Evolutionary conservation across 2,888 invertebrate genomes (phyloP), one percentile per base, ranked within the genome.

Genomic region (Polyploca ridens): DNA sequence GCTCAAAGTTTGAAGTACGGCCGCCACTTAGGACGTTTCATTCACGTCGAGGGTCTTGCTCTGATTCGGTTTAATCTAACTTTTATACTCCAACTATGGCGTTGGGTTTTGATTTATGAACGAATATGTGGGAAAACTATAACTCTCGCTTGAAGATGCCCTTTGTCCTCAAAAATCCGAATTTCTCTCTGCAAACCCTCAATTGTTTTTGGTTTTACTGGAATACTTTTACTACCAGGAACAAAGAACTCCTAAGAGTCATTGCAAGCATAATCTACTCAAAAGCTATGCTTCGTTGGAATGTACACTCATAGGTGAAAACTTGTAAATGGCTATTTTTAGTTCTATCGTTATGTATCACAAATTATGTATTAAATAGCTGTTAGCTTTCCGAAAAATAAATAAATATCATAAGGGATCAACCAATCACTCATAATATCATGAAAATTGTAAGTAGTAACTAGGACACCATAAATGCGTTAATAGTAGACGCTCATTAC

Each of bases 51-150:
- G 83, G 75, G 73, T 66, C 70, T 72, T 65, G 71, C 67, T 70
- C 70, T 78, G 83, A 85, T 85, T 86, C 73, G 75, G 73, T 81
- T 79, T 81, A 81, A 85, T 84, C 78, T 80, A 83, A 86, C 79
- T 85, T 83, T 75, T 77, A 70, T 76, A 62, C 46, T 71, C 38
- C 60, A 41, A 49, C 49, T 49, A 49, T 49, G 16, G 19, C 16
- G 58, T 38, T 57, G 38, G 54, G 38, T 41, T 58, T 58, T 14
- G 41, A 54, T 54, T 19, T 54, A 33, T 63, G 57, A 68, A 33
- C 49, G 62, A 62, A 44, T 13, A 16, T 46, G 46, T 33, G 46
- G 41, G 46, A 49, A 19, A 58, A 64, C 71, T 69, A 69, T 70
- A 27, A 13, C 11, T 41, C 41, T 41, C 41, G 13, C 13, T 1